Evolutionary conservation across 2,113 vertebrate species (phyloP).

Genomic region (Eurystomus gularis): DNA sequence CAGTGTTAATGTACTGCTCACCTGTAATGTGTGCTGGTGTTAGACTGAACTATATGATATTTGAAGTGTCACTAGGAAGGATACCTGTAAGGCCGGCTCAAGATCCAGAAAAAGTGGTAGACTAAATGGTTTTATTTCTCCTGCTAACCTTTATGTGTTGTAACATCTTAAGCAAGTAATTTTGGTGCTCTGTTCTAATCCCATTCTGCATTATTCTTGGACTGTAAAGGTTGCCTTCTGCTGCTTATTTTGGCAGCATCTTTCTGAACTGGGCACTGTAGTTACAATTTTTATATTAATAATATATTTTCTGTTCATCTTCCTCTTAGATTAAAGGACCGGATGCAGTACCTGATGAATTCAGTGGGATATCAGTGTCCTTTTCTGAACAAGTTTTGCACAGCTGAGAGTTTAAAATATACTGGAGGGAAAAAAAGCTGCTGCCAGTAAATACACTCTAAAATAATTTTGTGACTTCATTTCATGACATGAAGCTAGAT

Average conservation of each 20-base stretch:
- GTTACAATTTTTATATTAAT: too few relatives aligned
- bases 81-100: not conserved
- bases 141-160: not conserved
- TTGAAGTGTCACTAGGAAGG: not conserved
- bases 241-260: not conserved
- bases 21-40: not conserved
- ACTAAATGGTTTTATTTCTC: not conserved
- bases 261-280: not conserved
- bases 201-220: not conserved
- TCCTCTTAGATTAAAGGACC: not conserved
- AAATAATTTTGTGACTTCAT: constrained; percentile 14
- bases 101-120: not conserved
- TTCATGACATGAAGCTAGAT: not conserved
- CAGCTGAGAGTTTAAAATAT: not conserved
- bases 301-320: not conserved
- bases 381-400: not conserved
- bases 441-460: not conserved
- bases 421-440: not conserved
- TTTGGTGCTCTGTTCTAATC: not conserved
- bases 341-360: not conserved
- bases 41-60: not conserved
- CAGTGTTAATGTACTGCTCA: not conserved
- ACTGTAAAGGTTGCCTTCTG: not conserved
- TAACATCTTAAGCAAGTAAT: not conserved
- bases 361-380: not conserved